A percentile compares a stretch with the other conserved stretches of the same genome.
Evolutionary conservation across 2,797 vertebrate species (phyloP).

Genomic region (Capromys pilorides): DNA sequence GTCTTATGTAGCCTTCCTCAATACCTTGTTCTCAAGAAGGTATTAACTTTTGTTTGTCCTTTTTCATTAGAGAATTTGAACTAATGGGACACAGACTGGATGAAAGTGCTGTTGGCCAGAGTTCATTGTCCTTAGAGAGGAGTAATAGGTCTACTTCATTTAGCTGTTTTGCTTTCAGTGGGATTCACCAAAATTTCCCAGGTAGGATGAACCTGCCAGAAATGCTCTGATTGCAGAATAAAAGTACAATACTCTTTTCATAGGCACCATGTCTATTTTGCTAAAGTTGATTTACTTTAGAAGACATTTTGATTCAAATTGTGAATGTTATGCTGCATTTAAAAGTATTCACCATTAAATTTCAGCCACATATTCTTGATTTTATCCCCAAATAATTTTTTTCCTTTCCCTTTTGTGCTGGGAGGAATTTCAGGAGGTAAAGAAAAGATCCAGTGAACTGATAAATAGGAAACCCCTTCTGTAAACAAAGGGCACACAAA

Average conservation of each 20-base stretch:
- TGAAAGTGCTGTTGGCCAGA: background rate
- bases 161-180: background rate
- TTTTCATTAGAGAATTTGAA: slow-evolving; percentile 11
- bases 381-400: background rate
- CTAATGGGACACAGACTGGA: background rate
- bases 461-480: slow-evolving; percentile 61
- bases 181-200: background rate
- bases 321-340: slow-evolving; percentile 39
- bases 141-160: background rate
- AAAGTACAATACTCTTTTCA: slow-evolving; percentile 62
- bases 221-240: background rate
- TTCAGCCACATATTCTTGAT: slow-evolving; percentile 38
- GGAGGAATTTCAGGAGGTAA: slow-evolving; percentile 10
- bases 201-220: background rate
- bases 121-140: background rate
- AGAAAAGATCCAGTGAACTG: slow-evolving; percentile 37
- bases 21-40: background rate
- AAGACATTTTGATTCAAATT: slow-evolving; percentile 58
- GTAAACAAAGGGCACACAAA: slow-evolving; percentile 42
- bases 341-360: slow-evolving; percentile 54
- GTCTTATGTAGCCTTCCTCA: background rate
- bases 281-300: slow-evolving; percentile 63
- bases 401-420: slow-evolving; percentile 9
- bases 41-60: background rate
- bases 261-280: slow-evolving; percentile 42